Conservation (phyloP, 1,140 invertebrate genomes). For the Metopolophium dirhodum region DNA sequence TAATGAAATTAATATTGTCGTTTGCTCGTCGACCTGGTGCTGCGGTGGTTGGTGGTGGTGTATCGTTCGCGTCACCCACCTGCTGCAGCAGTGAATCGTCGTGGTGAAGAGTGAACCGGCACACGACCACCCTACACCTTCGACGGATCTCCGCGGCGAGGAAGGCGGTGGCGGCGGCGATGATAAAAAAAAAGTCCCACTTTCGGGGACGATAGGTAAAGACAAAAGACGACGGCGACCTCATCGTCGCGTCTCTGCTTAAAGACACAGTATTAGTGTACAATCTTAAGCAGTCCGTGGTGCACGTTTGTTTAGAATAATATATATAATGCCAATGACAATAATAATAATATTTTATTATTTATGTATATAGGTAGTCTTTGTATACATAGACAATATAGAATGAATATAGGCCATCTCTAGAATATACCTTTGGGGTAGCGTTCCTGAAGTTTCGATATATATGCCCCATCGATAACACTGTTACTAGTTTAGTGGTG, state of each 20-base stretch:
- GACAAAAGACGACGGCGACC: neutral
- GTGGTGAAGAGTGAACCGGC: neutral
- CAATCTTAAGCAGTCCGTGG: neutral
- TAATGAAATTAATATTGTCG: constrained; percentile 36
- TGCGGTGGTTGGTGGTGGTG: neutral
- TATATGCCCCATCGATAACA: no score
- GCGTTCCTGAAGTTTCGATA: neutral
- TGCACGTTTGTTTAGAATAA: neutral
- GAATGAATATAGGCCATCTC: neutral
- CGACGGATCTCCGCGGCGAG: neutral
- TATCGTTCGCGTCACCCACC: neutral
- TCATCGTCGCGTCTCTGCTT: neutral
- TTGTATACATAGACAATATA: neutral
- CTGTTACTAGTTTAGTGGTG: no score
- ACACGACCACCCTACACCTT: neutral
- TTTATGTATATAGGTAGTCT: neutral
- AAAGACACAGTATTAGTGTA: neutral
- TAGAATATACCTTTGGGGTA: neutral
- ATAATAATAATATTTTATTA: neutral
- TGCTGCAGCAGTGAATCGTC: neutral
- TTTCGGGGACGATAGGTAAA: neutral
- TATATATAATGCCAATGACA: neutral
- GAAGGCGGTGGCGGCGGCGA: neutral
- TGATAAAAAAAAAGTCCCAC: neutral
- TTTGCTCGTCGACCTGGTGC: neutral